These are phyloP conservation scores for Propithecus perrieri DNA, from an alignment of 2,797 vertebrate genomes.

Conservation along the genomic window DNA sequence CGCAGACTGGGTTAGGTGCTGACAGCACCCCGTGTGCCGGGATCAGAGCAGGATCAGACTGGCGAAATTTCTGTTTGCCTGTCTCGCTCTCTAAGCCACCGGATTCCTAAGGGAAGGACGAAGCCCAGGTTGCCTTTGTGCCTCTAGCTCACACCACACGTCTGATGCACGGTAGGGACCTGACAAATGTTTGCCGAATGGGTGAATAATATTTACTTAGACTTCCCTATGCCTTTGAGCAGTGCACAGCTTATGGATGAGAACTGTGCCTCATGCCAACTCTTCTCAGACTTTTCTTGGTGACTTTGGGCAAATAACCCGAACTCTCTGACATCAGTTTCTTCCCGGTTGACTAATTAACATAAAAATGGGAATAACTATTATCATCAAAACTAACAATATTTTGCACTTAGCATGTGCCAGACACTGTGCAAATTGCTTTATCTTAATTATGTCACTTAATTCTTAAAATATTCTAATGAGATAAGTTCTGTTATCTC, in stretches of 20 bases:
- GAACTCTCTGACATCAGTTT: neutral
- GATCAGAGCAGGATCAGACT: neutral
- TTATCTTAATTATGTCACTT: neutral
- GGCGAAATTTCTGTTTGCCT: no score
- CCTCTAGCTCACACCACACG: neutral
- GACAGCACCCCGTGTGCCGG: neutral
- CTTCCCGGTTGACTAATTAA: neutral
- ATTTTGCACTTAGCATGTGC: neutral
- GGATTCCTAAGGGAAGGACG: neutral
- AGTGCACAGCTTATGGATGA: neutral
- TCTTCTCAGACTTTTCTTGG: neutral
- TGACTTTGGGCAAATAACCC: neutral
- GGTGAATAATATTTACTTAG: neutral
- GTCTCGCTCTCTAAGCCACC: neutral
- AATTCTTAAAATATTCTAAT: neutral
- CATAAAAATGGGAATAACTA: neutral
- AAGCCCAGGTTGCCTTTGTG: neutral
- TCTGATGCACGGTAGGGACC: neutral
- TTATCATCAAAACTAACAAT: neutral
- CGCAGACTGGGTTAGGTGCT: neutral
- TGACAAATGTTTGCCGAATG: neutral
- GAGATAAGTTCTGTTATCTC: neutral
- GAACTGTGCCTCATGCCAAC: neutral
- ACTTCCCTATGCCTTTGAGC: neutral
- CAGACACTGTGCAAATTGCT: neutral